phyloP scores from a whole-genome alignment of 2,113 vertebrate genomes.

The Motacilla alba region DNA sequence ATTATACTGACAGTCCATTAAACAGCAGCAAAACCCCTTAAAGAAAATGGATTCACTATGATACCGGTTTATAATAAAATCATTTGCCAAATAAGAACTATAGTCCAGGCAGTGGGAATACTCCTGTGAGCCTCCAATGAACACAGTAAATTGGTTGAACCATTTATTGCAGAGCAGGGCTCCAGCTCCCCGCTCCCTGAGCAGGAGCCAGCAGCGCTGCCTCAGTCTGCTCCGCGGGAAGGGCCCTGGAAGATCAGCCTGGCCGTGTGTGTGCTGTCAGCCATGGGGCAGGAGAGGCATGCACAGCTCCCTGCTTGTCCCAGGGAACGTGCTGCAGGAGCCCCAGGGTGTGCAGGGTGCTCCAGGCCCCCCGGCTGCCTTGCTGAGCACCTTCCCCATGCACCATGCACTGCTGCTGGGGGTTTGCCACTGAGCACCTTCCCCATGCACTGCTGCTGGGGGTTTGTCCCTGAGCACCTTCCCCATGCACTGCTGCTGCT shows the following conservation, averaged over 20 bases:
- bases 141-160: conserved; percentile 63
- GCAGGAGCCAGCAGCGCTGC: conserved; percentile 48
- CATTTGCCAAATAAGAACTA: conserved; percentile 69
- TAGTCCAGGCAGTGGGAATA: conserved; percentile 9
- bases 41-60: conserved; percentile 75
- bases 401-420: too few species aligned
- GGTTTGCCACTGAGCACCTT: too few species aligned
- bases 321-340: too few species aligned
- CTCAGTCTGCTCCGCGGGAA: conserved; percentile 65
- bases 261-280: conserved; percentile 63
- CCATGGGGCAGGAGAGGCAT: neutral
- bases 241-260: conserved; percentile 45
- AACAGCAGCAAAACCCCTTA: conserved; percentile 72
- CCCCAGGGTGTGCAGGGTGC: too few species aligned
- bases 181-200: conserved; percentile 42
- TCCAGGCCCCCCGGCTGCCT: neutral
- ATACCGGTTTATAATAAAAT: conserved; percentile 76
- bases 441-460: too few species aligned
- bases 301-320: neutral
- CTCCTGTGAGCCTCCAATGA: conserved; percentile 56
- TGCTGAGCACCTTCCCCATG: neutral
- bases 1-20: conserved; percentile 82
- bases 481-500: too few species aligned
- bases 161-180: conserved; percentile 51
- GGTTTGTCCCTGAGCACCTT: too few species aligned